Percentiles rank a stretch among this genome's conserved stretches.
phyloP scores from a whole-genome alignment of 30 jellyfish, hydroid and myxozoan genomes.

The Hydractinia symbiolongicarpus region DNA sequence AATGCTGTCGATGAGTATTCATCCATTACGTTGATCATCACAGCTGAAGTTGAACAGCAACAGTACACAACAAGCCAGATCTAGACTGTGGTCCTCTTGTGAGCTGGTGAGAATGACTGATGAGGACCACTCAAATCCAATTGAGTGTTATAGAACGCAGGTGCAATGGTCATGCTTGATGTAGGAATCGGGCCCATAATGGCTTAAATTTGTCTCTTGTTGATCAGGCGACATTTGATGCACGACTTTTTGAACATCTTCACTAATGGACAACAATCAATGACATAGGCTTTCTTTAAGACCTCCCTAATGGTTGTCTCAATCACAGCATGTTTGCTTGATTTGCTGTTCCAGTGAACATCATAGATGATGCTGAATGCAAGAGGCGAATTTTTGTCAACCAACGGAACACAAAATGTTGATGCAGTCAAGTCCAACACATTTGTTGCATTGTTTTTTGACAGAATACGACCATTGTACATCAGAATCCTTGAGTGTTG shows the following conservation, averaged over 20 bases:
- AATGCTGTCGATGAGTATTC: slow-evolving; percentile 15
- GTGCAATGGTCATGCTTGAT: neutral
- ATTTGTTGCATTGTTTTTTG: neutral
- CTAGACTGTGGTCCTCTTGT: slow-evolving; percentile 23
- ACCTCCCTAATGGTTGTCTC: neutral
- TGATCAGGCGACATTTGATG: no score
- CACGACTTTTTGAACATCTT: neutral
- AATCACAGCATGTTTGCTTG: neutral
- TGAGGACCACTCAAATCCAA: slow-evolving; percentile 1
- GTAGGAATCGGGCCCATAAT: neutral
- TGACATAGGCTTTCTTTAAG: neutral
- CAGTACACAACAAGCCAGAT: slow-evolving; percentile 10
- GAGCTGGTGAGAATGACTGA: neutral
- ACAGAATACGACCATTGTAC: neutral
- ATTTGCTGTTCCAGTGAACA: slow-evolving; percentile 1
- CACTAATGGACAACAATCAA: neutral
- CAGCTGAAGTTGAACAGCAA: slow-evolving; percentile 19
- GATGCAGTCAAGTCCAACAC: neutral
- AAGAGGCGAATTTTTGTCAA: neutral
- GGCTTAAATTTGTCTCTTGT: neutral
- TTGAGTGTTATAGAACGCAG: slow-evolving; percentile 8
- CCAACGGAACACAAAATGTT: slow-evolving; percentile 5
- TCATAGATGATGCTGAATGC: neutral
- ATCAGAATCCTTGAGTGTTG: neutral
- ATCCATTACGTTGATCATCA: slow-evolving; percentile 12